phyloP scores from a whole-genome alignment of 2,113 vertebrate species.

The Nematolebias whitei region DNA sequence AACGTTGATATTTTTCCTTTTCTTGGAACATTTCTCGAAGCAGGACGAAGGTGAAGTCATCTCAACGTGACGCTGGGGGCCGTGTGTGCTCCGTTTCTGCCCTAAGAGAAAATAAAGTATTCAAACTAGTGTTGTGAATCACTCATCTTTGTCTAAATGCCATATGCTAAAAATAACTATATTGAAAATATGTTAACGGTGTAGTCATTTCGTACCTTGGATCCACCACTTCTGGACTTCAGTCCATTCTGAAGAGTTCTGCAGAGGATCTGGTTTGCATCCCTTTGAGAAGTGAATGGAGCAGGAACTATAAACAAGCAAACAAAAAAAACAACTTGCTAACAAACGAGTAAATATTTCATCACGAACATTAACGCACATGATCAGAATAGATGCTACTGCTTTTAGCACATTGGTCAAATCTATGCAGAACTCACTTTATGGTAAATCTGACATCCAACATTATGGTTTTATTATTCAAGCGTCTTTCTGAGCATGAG shows the following conservation, averaged over 20 bases:
- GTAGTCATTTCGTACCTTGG: no score
- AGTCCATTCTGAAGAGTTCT: constrained; percentile 1
- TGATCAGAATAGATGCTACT: neutral
- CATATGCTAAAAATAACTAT: no score
- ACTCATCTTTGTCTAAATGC: neutral
- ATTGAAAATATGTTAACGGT: no score
- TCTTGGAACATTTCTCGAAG: constrained; percentile 1
- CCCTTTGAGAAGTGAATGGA: constrained; percentile 6
- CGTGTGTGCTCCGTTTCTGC: constrained; percentile 21
- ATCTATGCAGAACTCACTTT: constrained; percentile 10
- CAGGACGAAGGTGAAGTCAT: neutral
- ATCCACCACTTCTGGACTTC: no score
- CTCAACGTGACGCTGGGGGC: constrained; percentile 12
- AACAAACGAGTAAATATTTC: constrained; percentile 11
- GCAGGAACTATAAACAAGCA: constrained; percentile 23
- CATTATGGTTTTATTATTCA: neutral
- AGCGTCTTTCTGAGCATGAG: constrained; percentile 29
- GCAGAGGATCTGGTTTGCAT: constrained; percentile 1
- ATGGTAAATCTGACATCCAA: constrained; percentile 16
- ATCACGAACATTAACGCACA: constrained; percentile 3
- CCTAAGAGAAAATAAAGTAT: neutral
- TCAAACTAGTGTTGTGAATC: neutral
- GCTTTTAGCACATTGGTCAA: neutral
- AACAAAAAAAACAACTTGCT: constrained; percentile 39
- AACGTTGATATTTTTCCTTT: neutral